Base-by-base conservation (phyloP, 2,113 vertebrate species). In the Corydoras maculifer region DNA sequence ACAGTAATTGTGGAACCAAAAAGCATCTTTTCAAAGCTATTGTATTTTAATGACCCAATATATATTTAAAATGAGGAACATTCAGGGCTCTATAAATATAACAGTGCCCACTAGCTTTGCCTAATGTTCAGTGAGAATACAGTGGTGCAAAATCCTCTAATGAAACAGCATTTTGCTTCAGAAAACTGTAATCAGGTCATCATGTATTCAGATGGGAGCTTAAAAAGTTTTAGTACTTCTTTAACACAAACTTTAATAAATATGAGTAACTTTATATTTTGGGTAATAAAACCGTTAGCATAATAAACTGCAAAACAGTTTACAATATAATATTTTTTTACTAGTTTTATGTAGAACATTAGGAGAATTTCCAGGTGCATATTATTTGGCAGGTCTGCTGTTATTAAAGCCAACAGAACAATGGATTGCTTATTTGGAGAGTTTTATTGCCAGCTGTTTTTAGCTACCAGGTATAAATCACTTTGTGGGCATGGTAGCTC, bases 251-350 rank as follows among this genome's bases (percentile, higher is more conserved):
- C 8, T 11, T 35, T n/a, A 32, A 66, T 15, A 51, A 10, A 13
- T 65, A 51, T 65, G 13, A 64, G 48, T 18, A 65, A 65, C 18
- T 51, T 53, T 53, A 53, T 53, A 53, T 43, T 43, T 8, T 43
- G 35, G 35, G 35, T 43, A 5, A 8, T 43, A 43, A 43, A 43
- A 43, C 35, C 35, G 35, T 25, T 25, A 25, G 18, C 35, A 43
- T 4, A 43, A 43, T 43, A 43, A 43, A 43, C 35, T 5, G 35
- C 7, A 43, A 43, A 43, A 43, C 35, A 25, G 18, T 25, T 43
- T 43, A 43, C 7, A 43, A 43, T 43, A 43, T 43, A 43, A 43
- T 43, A 43, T 43, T 8, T 43, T 43, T 43, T 43, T 43, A 43
- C 35, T 43, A 8, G 35, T 43, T 43, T 43, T 43, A 43, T 43